These are phyloP conservation scores for Scrobipalpa atriplicella DNA, from an alignment of 2,888 invertebrate genomes.

Conservation along the genomic window DNA sequence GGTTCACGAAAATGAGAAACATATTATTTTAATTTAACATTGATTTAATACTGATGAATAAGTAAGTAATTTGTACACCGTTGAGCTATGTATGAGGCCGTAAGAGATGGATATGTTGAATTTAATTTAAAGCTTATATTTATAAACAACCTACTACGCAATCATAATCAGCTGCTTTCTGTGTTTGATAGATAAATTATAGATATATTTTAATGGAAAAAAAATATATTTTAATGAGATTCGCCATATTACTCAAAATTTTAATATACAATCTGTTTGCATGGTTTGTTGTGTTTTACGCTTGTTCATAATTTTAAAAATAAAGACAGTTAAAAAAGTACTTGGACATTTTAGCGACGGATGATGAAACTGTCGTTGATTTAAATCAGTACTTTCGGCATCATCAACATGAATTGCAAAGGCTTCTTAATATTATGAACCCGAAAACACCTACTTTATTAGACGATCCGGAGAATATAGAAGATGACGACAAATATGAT, in stretches of 20 bases:
- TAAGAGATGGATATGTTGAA: background rate
- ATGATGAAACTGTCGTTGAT: constrained; percentile 70
- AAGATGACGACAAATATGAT: constrained; percentile 69
- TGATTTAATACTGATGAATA: too few relatives aligned
- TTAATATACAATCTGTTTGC: constrained; percentile 62
- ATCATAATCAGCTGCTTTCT: background rate
- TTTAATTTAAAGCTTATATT: constrained; percentile 1
- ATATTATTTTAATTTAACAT: too few relatives aligned
- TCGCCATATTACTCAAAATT: background rate
- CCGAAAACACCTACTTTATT: constrained; percentile 66
- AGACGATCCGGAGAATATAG: constrained; percentile 64
- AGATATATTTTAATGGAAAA: background rate
- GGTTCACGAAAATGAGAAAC: background rate
- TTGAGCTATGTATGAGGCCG: background rate
- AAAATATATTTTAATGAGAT: background rate
- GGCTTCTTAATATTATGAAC: constrained; percentile 64
- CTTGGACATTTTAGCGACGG: constrained; percentile 83
- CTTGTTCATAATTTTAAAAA: constrained; percentile 44
- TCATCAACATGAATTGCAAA: constrained; percentile 71
- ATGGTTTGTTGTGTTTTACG: constrained; percentile 73
- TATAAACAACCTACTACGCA: background rate
- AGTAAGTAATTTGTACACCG: background rate
- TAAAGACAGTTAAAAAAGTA: constrained; percentile 81
- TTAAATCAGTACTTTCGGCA: constrained; percentile 68
- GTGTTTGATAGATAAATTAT: background rate